Percentiles rank a stretch among this genome's conserved stretches.
Conservation (phyloP, 2,797 vertebrate genomes). For the Huso huso region DNA sequence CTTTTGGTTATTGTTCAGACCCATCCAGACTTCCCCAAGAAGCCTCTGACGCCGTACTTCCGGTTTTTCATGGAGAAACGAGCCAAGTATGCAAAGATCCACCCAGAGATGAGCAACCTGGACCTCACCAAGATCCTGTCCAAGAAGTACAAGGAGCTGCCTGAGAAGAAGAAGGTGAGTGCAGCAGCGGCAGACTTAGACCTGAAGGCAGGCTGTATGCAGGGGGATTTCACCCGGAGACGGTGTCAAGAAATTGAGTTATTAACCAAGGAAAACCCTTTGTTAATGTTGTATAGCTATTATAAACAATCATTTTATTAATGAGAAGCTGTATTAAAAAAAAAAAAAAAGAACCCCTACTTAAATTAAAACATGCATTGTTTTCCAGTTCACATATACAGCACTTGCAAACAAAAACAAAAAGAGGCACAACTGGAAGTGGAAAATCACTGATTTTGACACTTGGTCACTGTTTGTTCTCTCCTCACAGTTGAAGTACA, state of each 20-base stretch:
- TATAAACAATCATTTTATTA: too few relatives aligned
- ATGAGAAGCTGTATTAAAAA: too few relatives aligned
- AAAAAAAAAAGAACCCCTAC: too few relatives aligned
- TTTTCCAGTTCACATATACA: too few relatives aligned
- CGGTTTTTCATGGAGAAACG: constrained; percentile 75
- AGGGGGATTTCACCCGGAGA: background rate
- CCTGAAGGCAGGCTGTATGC: background rate
- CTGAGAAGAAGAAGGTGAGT: constrained; percentile 66
- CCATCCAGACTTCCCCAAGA: constrained; percentile 71
- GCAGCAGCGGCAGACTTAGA: background rate
- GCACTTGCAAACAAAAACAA: too few relatives aligned
- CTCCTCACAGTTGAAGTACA: constrained; percentile 57
- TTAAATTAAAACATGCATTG: too few relatives aligned
- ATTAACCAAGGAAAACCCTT: too few relatives aligned
- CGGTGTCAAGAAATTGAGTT: background rate
- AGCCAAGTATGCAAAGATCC: constrained; percentile 72
- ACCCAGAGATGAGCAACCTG: constrained; percentile 73
- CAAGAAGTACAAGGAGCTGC: constrained; percentile 72
- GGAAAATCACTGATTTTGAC: too few relatives aligned
- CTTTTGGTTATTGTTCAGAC: constrained; percentile 46
- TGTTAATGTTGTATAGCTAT: too few relatives aligned
- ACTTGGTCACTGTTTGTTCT: background rate
- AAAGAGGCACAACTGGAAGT: too few relatives aligned
- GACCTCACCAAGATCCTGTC: constrained; percentile 72
- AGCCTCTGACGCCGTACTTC: constrained; percentile 67